Percentiles rank a stretch among this genome's conserved stretches.
Conservation (phyloP, 1,140 invertebrate genomes). For the Drosophila sproati region DNA sequence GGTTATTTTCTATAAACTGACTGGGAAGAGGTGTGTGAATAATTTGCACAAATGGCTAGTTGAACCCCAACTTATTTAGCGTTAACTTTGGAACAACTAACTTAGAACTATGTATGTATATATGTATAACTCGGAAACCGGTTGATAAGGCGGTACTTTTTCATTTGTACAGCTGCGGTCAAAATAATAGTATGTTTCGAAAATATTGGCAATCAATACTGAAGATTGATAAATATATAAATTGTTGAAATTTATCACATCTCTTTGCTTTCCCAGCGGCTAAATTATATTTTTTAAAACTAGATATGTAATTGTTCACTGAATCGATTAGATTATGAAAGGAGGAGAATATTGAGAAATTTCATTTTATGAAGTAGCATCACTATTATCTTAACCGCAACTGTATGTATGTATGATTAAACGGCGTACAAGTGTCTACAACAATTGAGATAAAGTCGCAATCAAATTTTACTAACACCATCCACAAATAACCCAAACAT, state of each 20-base stretch:
- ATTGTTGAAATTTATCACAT: too few species aligned
- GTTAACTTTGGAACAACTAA: not conserved
- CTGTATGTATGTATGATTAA: conserved; percentile 8
- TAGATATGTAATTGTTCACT: too few species aligned
- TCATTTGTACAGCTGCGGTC: not conserved
- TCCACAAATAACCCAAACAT: not conserved
- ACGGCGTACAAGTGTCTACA: not conserved
- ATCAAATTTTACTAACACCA: not conserved
- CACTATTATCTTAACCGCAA: too few species aligned
- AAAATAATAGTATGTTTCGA: too few species aligned
- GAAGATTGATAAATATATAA: too few species aligned
- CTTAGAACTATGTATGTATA: not conserved
- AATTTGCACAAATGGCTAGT: not conserved
- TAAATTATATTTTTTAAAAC: too few species aligned
- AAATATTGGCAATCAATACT: too few species aligned
- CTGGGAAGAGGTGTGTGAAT: not conserved
- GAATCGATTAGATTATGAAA: too few species aligned
- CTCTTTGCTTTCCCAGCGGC: too few species aligned
- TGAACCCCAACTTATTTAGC: not conserved
- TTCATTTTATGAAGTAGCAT: too few species aligned
- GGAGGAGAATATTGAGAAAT: too few species aligned
- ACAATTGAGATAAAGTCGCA: not conserved
- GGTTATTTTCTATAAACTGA: not conserved
- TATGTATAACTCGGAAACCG: conserved; percentile 11
- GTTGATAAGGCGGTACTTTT: conserved; percentile 8